These are phyloP conservation scores for Saccopteryx bilineata DNA, from an alignment of 2,113 vertebrate species.

Conservation along the genomic window DNA sequence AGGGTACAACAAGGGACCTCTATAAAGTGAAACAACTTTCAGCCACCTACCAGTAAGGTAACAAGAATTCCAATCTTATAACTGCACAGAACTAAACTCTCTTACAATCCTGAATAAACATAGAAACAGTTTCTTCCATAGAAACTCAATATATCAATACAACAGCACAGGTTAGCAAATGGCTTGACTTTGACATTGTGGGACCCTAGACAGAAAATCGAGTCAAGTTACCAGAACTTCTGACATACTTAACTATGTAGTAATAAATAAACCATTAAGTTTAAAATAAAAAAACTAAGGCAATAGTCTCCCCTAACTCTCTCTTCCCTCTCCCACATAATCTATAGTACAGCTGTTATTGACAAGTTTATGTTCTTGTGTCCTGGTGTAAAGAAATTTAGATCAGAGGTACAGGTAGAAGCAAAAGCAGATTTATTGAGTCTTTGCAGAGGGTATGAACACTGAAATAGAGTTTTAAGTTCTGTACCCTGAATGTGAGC, in stretches of 20 bases:
- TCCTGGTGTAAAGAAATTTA: too few species aligned
- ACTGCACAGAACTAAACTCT: neutral
- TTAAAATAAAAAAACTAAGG: neutral
- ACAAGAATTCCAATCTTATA: neutral
- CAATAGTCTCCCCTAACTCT: neutral
- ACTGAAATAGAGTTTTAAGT: too few species aligned
- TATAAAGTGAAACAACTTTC: neutral
- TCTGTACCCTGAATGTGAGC: too few species aligned
- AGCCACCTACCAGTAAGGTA: neutral
- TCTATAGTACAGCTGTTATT: neutral
- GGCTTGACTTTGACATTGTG: neutral
- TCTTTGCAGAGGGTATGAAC: too few species aligned
- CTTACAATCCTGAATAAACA: neutral
- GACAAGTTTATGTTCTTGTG: too few species aligned
- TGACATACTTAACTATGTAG: neutral
- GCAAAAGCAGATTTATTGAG: too few species aligned
- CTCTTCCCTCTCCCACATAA: neutral
- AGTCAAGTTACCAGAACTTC: neutral
- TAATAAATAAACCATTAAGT: neutral
- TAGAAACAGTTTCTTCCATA: neutral
- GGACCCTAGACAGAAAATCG: neutral
- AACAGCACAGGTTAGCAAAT: neutral
- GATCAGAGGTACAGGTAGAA: too few species aligned
- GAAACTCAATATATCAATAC: neutral
- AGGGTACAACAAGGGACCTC: neutral